A percentile compares a stretch with the other conserved stretches of the same genome.
Conservation (phyloP, 2,888 invertebrate genomes). For the Perdita meconis region DNA sequence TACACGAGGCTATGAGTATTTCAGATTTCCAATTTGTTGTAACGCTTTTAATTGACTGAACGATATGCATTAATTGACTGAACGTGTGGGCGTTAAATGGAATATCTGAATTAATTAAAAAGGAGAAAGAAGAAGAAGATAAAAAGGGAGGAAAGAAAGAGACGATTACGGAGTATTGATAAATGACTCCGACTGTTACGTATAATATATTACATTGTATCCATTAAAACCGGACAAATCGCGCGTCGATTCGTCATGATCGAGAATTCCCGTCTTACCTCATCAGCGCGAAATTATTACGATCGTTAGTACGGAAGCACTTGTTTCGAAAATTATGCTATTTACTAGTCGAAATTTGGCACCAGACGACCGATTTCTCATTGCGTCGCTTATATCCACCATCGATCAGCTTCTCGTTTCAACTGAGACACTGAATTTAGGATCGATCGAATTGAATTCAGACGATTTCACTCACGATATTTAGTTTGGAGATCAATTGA, state of each 20-base stretch:
- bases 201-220: constrained; percentile 52
- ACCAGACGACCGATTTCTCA: constrained; percentile 57
- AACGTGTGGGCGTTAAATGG: constrained; percentile 43
- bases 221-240: constrained; percentile 46
- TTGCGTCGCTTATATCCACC: constrained; percentile 32
- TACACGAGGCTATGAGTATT: no score
- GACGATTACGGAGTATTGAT: constrained; percentile 42
- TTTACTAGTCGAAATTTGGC: constrained; percentile 64
- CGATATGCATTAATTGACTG: constrained; percentile 38
- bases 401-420: constrained; percentile 49
- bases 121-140: neutral
- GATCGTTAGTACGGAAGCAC: constrained; percentile 63
- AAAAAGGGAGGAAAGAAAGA: constrained; percentile 9
- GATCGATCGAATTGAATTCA: constrained; percentile 8
- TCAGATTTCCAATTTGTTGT: no score
- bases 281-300: constrained; percentile 28
- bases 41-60: constrained; percentile 51
- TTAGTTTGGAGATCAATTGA: neutral
- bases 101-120: constrained; percentile 34
- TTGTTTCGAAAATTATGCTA: constrained; percentile 60
- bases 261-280: constrained; percentile 30
- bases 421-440: constrained; percentile 11
- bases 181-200: constrained; percentile 43
- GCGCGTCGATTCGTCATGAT: constrained; percentile 35
- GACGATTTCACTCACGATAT: neutral